These are phyloP conservation scores for Labia minor DNA, from an alignment of 2,888 invertebrate species.

Conservation along the genomic window DNA sequence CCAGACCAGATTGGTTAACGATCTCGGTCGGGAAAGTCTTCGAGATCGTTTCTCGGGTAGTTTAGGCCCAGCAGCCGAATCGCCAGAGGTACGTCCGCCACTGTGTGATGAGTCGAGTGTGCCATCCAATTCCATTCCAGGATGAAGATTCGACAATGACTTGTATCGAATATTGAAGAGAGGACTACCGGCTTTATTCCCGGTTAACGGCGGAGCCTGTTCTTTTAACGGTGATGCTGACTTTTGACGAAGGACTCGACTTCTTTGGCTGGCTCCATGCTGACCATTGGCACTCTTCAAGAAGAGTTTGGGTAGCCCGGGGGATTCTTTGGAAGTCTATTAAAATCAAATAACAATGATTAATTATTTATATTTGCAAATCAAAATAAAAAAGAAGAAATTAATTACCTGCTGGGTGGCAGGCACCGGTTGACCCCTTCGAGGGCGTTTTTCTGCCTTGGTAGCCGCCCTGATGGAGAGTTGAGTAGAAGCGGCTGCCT, in stretches of 20 bases:
- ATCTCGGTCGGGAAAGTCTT: slow-evolving; percentile 70
- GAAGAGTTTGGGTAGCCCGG: slow-evolving; percentile 52
- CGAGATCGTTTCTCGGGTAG: slow-evolving; percentile 68
- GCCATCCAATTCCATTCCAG: slow-evolving; percentile 50
- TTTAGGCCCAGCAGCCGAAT: slow-evolving; percentile 65
- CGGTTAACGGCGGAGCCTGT: slow-evolving; percentile 42
- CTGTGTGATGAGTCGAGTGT: slow-evolving; percentile 85
- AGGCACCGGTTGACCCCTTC: slow-evolving; percentile 44
- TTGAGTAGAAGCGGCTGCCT: slow-evolving; percentile 20
- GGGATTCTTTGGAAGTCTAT: neutral
- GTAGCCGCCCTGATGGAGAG: slow-evolving; percentile 17
- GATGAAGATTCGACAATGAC: slow-evolving; percentile 51
- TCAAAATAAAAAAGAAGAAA: neutral
- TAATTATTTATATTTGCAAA: too few relatives aligned
- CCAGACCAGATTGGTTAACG: slow-evolving; percentile 80
- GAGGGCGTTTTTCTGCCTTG: slow-evolving; percentile 58
- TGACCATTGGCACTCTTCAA: slow-evolving; percentile 51
- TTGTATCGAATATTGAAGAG: slow-evolving; percentile 63
- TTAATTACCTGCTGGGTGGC: neutral
- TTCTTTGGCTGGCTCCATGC: slow-evolving; percentile 27
- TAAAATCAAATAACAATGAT: neutral
- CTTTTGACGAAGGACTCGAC: slow-evolving; percentile 57
- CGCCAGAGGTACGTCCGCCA: slow-evolving; percentile 75
- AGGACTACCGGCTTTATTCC: slow-evolving; percentile 60
- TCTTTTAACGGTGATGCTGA: slow-evolving; percentile 63